Evolutionary conservation across 2,888 invertebrate genomes (phyloP), one percentile per base, ranked within the genome.

Genomic region (Watsonalla binaria): DNA sequence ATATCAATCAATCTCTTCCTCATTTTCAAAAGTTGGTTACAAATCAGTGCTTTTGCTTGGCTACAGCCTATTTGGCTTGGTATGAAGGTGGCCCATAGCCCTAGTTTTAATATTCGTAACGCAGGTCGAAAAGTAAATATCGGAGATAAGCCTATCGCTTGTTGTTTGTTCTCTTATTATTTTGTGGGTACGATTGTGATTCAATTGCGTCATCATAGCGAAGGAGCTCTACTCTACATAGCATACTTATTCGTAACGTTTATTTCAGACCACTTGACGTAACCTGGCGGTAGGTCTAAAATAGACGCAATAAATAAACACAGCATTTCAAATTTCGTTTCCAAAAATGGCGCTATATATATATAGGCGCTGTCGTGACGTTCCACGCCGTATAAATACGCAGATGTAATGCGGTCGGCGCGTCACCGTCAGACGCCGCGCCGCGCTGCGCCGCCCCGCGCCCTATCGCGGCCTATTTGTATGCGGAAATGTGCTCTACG

Each of bases 121-220:
- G 37, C 49, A 49, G 15, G 49, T 37, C 14, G 49, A 61, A 62
- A 58, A 55, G 66, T 60, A 57, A 56, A 60, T 55, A 61, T 58
- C 53, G 34, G 53, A 68, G 66, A 68, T 66, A 66, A 68, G 62
- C 42, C 45, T 59, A 55, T 45, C 54, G 54, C 56, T 55, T 58
- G 62, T 54, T 46, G 53, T 51, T 60, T 57, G 63, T 58, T 63
- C 57, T 53, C 51, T 59, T 51, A 57, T 61, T 65, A 58, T 61
- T 68, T 61, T 57, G 61, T 62, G 61, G 58, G 55, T 61, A 61
- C 63, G 59, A 68, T 63, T 59, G 61, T 61, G 56, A 49, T 49
- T 49, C 49, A 49, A 49, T 49, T 49, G 8, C 37, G 9, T 8
- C 5, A 11, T 11, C 37, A 8, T 37, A 37, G 8, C 8, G 7